Base-by-base conservation (phyloP, 1,140 invertebrate genomes). In the Oreohelix idahoensis region DNA sequence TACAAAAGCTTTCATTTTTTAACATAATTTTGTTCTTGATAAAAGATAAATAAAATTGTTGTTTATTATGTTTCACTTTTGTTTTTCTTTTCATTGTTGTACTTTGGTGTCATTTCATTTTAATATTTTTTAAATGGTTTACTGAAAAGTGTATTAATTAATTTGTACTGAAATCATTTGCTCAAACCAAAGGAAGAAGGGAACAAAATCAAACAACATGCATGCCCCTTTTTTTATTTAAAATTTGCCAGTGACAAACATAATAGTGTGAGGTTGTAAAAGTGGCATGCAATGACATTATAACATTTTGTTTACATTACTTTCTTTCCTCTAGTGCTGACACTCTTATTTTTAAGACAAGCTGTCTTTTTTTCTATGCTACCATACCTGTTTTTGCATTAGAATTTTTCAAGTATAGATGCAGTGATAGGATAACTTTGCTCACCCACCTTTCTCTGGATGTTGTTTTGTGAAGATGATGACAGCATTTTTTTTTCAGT, bases 71-170 rank as follows among this genome's bases (percentile, higher is more conserved):
- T 74, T 74, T 11, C 38, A 42, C 36, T 74, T 42, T 74, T 49
- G 38, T 74, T 74, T 74, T 74, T 29, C 71, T 39, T 74, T 74
- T 36, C 69, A 74, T 39, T 39, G 38, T 39, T 74, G 38, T 42
- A 73, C 4, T n/a, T 74, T 39, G 38, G 29, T 13, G 38, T 71
- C 53, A 15, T 20, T 23, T 58, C 53, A 58, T n/a, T 58, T 49
- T 49, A n/a, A 49, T 17, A 49, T 49, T 49, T 17, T 17, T 11
- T 11, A 49, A 58, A 58, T 23, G 8, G 63, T 10, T 66, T 32
- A 66, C 29, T 66, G 63, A 11, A 58, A 58, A 5, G 13, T 58
- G 26, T n/a, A 15, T 58, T 58, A 58, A 29, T 8, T 32, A 15
- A 58, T 23, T 66, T 11, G 5, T 66, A 10, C 63, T 8, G n/a